These are phyloP conservation scores for Lottia gigantea DNA, from an alignment of 2,888 invertebrate genomes.

Conservation along the genomic window DNA sequence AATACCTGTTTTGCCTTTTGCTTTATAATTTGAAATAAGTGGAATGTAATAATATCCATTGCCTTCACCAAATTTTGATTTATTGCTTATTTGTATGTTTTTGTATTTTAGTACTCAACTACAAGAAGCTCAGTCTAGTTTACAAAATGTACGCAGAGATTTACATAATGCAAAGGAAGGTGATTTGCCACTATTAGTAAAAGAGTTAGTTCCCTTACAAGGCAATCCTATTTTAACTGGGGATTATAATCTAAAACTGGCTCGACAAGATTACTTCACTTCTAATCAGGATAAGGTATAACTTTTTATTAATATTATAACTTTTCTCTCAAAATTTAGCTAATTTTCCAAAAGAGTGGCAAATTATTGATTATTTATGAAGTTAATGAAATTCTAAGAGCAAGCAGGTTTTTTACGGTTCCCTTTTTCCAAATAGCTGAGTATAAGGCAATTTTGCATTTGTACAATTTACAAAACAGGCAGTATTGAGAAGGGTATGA, in stretches of 20 bases:
- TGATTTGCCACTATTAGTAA: constrained; percentile 53
- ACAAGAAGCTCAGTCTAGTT: constrained; percentile 31
- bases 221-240: constrained; percentile 60
- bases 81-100: not conserved
- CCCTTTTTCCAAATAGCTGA: too few species aligned
- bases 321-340: not conserved
- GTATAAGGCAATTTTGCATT: too few species aligned
- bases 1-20: too few species aligned
- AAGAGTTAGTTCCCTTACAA: constrained; percentile 54
- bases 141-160: constrained; percentile 36
- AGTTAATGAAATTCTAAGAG: too few species aligned
- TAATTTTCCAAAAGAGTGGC: not conserved
- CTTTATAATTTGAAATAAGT: too few species aligned
- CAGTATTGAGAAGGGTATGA: too few species aligned
- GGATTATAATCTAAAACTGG: constrained; percentile 62
- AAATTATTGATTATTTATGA: too few species aligned
- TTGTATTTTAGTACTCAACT: constrained; percentile 32
- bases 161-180: constrained; percentile 35
- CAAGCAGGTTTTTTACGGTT: too few species aligned
- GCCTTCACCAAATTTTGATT: not conserved
- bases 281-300: constrained; percentile 64
- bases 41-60: too few species aligned
- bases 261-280: constrained; percentile 63
- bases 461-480: too few species aligned
- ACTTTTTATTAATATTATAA: not conserved